Base-by-base conservation (phyloP, 2,888 invertebrate genomes). In the Netelia fuscicornis region DNA sequence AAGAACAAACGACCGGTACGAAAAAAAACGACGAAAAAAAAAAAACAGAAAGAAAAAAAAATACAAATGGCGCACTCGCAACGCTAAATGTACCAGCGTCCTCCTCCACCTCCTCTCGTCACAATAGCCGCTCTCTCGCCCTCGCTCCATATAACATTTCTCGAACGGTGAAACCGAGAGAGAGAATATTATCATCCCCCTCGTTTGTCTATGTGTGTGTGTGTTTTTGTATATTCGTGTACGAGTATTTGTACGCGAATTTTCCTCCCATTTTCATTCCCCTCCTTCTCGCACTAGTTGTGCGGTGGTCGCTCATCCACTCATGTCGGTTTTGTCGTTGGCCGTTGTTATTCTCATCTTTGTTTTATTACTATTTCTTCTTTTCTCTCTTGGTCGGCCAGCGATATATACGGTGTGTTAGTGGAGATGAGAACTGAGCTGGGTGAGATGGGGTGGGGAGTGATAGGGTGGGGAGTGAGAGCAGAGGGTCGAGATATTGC, bases 71-170 rank as follows among this genome's bases (percentile, higher is more conserved):
- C 58, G 56, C 67, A 54, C 60, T 85, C 70, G 71, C 62, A 67
- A 60, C 62, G 58, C 79, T 85, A 85, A 85, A 85, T 85, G 85
- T 79, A 65, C 71, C 81, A 75, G 78, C 78, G 81, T 71, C 56
- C 70, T 70, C 70, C 44, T 56, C 30, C 6, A 60, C 52, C 78
- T 80, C 70, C 56, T 48, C 65, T 71, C 72, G 58, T 79, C 64
- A 85, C 82, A 85, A 85, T 80, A 64, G 81, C 60, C 67, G 44
- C 48, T 71, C 65, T 71, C 23, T 17, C 17, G 25, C 37, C 52
- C 44, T n/a, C 44, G 48, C 72, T 37, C 42, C 62, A 25, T 71
- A 56, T 58, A 64, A 54, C 42, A 23, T 71, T 68, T 58, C 54
- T 58, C 56, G 65, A 80, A 72, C 48, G 72, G 58, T 70, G 44